These are phyloP conservation scores for Pogoniulus pusillus DNA, from an alignment of 2,797 vertebrate genomes.

Conservation along the genomic window DNA sequence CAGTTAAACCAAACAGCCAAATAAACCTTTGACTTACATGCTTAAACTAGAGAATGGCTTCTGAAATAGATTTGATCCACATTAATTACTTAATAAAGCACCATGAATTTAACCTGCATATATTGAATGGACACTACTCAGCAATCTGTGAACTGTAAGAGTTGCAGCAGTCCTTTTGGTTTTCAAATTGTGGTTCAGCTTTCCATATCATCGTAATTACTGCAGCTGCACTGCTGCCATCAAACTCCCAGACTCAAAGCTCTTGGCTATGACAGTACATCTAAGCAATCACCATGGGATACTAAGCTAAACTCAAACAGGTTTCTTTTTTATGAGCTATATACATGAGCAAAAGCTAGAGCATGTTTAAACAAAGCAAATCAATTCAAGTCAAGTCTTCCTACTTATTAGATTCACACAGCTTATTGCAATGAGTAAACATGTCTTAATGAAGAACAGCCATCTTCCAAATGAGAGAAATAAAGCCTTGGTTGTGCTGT, in stretches of 20 bases:
- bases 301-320: conserved; percentile 52
- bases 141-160: conserved; percentile 15
- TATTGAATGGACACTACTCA: conserved; percentile 44
- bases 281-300: conserved; percentile 53
- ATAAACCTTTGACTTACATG: not conserved
- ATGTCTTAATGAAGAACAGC: conserved; percentile 59
- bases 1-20: conserved; percentile 1
- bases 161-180: conserved; percentile 15
- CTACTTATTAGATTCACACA: conserved; percentile 46
- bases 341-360: conserved; percentile 54
- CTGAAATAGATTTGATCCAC: conserved; percentile 27
- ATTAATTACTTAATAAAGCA: conserved; percentile 18
- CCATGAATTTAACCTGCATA: not conserved
- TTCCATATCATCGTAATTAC: conserved; percentile 55
- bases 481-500: not conserved
- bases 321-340: conserved; percentile 60
- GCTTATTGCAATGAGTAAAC: conserved; percentile 57
- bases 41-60: not conserved
- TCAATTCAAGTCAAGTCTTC: conserved; percentile 50
- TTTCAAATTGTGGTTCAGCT: conserved; percentile 50
- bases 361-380: conserved; percentile 69
- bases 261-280: conserved; percentile 50
- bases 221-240: conserved; percentile 27
- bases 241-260: conserved; percentile 49
- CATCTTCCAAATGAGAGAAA: conserved; percentile 42